These are phyloP conservation scores for Eilema griseolum DNA, from an alignment of 2,888 invertebrate species.

Conservation along the genomic window DNA sequence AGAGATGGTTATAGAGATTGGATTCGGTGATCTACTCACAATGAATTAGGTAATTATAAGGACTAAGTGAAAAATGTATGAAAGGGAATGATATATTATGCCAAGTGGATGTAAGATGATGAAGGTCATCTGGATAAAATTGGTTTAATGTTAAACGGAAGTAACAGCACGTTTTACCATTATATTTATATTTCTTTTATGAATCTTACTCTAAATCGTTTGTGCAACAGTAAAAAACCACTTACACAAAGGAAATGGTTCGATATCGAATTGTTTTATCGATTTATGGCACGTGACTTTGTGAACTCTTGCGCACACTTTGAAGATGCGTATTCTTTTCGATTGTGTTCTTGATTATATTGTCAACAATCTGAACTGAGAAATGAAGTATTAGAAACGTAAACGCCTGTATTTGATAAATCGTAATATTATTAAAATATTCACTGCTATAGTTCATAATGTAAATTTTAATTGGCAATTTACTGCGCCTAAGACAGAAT, in stretches of 20 bases:
- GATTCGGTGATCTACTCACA: too few species aligned
- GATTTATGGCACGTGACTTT: slow-evolving; percentile 41
- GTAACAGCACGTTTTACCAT: slow-evolving; percentile 12
- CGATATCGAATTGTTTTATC: slow-evolving; percentile 26
- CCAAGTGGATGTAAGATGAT: not conserved
- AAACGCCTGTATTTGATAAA: not conserved
- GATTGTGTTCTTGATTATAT: not conserved
- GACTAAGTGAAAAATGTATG: not conserved
- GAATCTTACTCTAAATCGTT: slow-evolving; percentile 11
- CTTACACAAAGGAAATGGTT: slow-evolving; percentile 34
- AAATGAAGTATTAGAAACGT: not conserved
- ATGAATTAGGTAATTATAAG: not conserved
- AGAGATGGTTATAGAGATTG: too few species aligned
- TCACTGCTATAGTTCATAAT: not conserved
- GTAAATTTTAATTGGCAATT: slow-evolving; percentile 1
- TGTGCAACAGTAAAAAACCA: slow-evolving; percentile 19
- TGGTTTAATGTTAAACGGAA: slow-evolving; percentile 6
- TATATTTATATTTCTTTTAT: slow-evolving; percentile 13
- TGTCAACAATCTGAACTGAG: not conserved
- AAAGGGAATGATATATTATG: too few species aligned
- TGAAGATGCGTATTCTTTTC: not conserved
- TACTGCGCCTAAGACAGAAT: not conserved
- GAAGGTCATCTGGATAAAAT: too few species aligned
- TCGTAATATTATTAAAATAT: not conserved
- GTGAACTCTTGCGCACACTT: slow-evolving; percentile 20